Evolutionary conservation across 2,888 invertebrate species (phyloP).

Genomic region (Catocala sponsa): DNA sequence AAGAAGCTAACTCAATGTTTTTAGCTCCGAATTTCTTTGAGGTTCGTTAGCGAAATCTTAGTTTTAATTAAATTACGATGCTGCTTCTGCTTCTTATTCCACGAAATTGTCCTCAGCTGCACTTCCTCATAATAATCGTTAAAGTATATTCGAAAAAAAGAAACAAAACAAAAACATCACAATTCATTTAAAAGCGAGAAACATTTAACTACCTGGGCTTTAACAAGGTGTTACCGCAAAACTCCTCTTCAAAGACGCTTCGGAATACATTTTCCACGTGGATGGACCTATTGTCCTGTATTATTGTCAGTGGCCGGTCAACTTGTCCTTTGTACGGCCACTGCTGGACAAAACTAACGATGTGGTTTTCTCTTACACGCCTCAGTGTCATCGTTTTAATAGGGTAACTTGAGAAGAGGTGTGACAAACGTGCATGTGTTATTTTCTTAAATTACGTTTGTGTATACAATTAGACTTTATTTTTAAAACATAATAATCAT

Average conservation of each 20-base stretch:
- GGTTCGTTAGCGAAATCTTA: too few relatives aligned
- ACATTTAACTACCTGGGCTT: slow-evolving; percentile 22
- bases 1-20: too few relatives aligned
- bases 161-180: neutral
- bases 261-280: slow-evolving; percentile 31
- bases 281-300: slow-evolving; percentile 24
- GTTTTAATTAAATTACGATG: too few relatives aligned
- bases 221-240: slow-evolving; percentile 29
- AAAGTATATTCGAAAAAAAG: too few relatives aligned
- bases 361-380: slow-evolving; percentile 70
- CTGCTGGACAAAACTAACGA: slow-evolving; percentile 64
- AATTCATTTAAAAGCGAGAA: neutral
- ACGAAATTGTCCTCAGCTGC: too few relatives aligned
- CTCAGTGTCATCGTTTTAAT: slow-evolving; percentile 77
- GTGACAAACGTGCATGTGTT: too few relatives aligned
- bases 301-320: slow-evolving; percentile 23
- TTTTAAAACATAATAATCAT: too few relatives aligned
- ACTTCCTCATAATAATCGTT: too few relatives aligned
- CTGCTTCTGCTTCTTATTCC: too few relatives aligned
- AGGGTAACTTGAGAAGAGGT: slow-evolving; percentile 35
- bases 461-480: too few relatives aligned
- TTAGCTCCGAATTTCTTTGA: too few relatives aligned
- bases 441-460: too few relatives aligned
- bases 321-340: slow-evolving; percentile 54
- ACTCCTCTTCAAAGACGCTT: slow-evolving; percentile 32